These are phyloP conservation scores for Grallaria varia DNA, from an alignment of 2,113 vertebrate species.

Conservation along the genomic window DNA sequence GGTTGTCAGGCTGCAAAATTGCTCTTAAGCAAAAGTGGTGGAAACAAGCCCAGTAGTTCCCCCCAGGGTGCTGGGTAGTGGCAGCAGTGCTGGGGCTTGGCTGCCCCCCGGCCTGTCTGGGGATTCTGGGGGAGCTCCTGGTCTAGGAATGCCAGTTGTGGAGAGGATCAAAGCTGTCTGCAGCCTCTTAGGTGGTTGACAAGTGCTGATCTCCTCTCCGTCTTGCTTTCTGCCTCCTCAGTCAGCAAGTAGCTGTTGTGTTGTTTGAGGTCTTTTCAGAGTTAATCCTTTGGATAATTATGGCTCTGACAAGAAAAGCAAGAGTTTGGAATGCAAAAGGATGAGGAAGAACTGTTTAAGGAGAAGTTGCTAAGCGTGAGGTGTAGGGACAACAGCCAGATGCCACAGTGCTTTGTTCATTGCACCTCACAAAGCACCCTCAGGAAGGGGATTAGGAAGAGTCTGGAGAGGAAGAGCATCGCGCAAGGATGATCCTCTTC, in stretches of 20 bases:
- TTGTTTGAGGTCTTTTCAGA: not conserved
- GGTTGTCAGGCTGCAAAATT: not conserved
- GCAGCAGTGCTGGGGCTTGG: not conserved
- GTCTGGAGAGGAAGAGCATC: fast-evolving
- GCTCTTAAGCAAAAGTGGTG: not conserved
- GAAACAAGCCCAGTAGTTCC: not conserved
- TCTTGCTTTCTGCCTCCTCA: not conserved
- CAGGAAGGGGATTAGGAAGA: not conserved
- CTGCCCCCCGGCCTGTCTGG: not conserved
- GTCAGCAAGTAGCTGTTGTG: not conserved
- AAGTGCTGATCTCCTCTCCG: not conserved
- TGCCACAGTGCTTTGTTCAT: not conserved
- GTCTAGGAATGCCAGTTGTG: fast-evolving
- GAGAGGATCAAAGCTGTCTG: not conserved
- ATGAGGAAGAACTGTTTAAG: not conserved
- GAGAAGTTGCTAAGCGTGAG: not conserved
- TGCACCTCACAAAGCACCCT: not conserved
- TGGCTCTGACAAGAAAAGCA: not conserved
- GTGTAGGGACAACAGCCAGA: not conserved
- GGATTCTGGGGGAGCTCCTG: not conserved
- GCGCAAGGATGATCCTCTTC: not conserved
- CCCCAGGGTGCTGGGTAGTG: fast-evolving
- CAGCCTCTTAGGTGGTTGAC: not conserved
- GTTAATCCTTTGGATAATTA: not conserved
- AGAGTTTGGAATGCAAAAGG: not conserved